Evolutionary conservation across 2,797 vertebrate species (phyloP).

Genomic region (Acrossocheilus wenchowensis): DNA sequence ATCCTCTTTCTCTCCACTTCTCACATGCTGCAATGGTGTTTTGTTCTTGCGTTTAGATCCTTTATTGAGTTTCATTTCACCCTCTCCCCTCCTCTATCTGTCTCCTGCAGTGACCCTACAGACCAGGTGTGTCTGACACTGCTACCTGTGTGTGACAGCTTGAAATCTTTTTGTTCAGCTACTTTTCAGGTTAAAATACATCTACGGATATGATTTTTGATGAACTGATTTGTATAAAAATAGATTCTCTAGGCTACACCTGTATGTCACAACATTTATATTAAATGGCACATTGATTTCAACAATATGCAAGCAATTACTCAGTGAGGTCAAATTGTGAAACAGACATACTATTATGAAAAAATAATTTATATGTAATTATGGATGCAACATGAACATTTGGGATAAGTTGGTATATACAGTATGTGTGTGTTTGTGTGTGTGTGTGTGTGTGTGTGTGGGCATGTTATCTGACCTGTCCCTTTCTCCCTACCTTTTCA

Average conservation of each 20-base stretch:
- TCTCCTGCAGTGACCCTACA: conserved; percentile 53
- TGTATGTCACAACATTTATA: not conserved
- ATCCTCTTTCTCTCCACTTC: conserved; percentile 19
- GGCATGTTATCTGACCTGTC: conserved; percentile 58
- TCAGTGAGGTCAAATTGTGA: not conserved
- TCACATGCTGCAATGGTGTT: conserved; percentile 36
- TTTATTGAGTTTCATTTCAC: conserved; percentile 57
- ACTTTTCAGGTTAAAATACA: not conserved
- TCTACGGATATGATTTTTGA: not conserved
- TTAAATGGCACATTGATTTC: not conserved
- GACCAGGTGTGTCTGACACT: conserved; percentile 56
- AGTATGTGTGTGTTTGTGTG: not conserved
- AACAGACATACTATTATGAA: not conserved
- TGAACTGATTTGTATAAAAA: not conserved
- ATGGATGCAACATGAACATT: not conserved
- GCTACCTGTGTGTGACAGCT: conserved; percentile 52
- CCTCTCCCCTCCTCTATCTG: conserved; percentile 26
- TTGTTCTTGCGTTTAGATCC: conserved; percentile 45
- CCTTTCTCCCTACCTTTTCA: conserved; percentile 53
- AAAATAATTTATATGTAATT: not conserved
- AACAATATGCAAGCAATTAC: conserved; percentile 10
- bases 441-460: conserved; percentile 3
- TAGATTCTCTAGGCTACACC: not conserved
- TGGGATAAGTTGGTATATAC: conserved; percentile 2
- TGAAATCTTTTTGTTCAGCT: too few relatives aligned